Evolutionary conservation across 1,140 invertebrate species (phyloP).

Genomic region (Formica exsecta): DNA sequence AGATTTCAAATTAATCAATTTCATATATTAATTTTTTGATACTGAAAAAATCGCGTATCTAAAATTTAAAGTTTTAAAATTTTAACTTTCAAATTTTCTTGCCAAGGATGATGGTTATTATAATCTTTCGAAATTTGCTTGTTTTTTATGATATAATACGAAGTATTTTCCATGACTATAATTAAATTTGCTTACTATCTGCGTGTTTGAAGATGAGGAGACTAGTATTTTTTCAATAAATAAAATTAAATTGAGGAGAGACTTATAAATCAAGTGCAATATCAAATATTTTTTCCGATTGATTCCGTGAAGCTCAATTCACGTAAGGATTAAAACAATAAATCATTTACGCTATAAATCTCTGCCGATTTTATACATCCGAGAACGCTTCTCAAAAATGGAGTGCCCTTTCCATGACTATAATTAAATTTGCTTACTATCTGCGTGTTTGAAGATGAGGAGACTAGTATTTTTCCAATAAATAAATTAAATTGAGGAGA

Average conservation of each 20-base stretch:
- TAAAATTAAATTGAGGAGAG: background rate
- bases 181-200: background rate
- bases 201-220: background rate
- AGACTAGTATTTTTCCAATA: background rate
- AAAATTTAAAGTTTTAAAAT: no score
- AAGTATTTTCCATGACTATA: background rate
- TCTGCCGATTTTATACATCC: constrained; percentile 4
- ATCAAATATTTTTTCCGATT: constrained; percentile 30
- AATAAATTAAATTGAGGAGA: background rate
- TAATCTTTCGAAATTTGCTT: background rate
- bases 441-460: no score
- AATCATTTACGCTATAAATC: constrained; percentile 40
- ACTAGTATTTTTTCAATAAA: background rate
- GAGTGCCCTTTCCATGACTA: no score
- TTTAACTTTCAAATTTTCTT: background rate
- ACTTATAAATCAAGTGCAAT: constrained; percentile 7
- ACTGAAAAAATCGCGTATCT: background rate
- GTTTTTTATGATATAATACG: background rate
- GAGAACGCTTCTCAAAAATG: constrained; percentile 23
- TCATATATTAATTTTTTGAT: background rate
- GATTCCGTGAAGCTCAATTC: constrained; percentile 9
- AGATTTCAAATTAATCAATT: background rate
- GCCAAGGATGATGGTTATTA: background rate
- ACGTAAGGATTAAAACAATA: background rate
- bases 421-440: no score